Conservation (phyloP, 2,113 vertebrate species). For the Motacilla tschutschensis region DNA sequence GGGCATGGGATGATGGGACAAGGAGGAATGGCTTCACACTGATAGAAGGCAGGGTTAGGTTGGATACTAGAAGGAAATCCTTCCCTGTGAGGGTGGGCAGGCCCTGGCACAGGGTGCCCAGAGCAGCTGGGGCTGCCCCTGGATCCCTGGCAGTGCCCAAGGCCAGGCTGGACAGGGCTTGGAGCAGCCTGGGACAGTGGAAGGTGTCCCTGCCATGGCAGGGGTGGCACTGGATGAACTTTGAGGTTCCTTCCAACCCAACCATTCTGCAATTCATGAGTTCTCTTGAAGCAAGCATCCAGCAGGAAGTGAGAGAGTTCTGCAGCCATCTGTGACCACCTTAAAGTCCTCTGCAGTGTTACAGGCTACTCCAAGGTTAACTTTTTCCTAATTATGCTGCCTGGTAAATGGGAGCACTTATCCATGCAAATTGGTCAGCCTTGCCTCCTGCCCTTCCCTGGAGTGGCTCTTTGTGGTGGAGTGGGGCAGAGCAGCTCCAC, state of each 20-base stretch:
- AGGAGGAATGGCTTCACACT: too few relatives aligned
- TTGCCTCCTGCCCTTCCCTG: background rate
- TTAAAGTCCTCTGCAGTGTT: background rate
- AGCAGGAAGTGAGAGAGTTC: background rate
- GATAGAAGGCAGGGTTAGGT: fast-evolving
- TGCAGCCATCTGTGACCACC: fast-evolving
- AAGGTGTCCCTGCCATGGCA: background rate
- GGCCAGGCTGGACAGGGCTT: fast-evolving
- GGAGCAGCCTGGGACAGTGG: background rate
- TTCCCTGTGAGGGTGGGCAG: fast-evolving
- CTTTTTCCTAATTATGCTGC: background rate
- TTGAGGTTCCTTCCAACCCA: background rate
- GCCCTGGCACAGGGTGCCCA: background rate
- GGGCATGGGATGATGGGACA: background rate
- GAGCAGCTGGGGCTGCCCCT: background rate
- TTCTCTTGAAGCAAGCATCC: background rate
- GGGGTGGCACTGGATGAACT: fast-evolving
- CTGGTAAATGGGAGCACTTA: background rate
- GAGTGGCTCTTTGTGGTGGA: fast-evolving
- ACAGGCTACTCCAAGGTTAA: background rate
- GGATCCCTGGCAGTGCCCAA: background rate
- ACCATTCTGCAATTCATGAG: fast-evolving
- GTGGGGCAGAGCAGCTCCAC: background rate
- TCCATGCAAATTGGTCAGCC: fast-evolving
- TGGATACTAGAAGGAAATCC: background rate